A percentile compares a stretch with the other conserved stretches of the same genome.
These are phyloP conservation scores for Typhlichthys subterraneus DNA, from an alignment of 2,797 vertebrate genomes.

Conservation along the genomic window DNA sequence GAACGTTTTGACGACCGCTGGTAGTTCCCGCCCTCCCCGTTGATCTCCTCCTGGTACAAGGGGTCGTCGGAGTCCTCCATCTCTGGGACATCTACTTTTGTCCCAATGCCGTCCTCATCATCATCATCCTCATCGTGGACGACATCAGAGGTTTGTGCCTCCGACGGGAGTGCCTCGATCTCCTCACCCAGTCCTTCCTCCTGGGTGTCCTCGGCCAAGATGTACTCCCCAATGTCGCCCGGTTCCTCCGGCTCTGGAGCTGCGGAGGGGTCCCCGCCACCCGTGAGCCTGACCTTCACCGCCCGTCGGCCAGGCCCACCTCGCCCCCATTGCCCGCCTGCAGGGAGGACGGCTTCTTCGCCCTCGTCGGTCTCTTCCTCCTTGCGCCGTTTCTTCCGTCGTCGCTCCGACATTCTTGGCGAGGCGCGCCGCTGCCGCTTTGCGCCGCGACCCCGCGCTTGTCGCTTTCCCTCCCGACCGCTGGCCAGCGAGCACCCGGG, in stretches of 20 bases:
- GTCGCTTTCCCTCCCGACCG: too few relatives aligned
- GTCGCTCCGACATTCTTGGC: constrained; percentile 23
- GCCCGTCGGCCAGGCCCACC: constrained; percentile 47
- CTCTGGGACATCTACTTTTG: constrained; percentile 24
- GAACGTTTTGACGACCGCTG: constrained; percentile 36
- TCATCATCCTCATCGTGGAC: constrained; percentile 29
- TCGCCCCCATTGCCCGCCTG: constrained; percentile 62
- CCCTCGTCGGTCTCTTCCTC: neutral
- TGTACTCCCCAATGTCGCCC: constrained; percentile 5
- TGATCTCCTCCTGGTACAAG: constrained; percentile 43
- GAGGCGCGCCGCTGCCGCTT: constrained; percentile 13
- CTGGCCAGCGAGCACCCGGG: too few relatives aligned
- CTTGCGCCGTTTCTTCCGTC: neutral
- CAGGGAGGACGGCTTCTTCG: constrained; percentile 26
- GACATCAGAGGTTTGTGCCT: neutral
- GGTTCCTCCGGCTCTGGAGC: neutral
- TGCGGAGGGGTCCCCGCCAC: constrained; percentile 69
- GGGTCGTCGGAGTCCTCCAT: constrained; percentile 33
- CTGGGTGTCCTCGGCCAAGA: constrained; percentile 11
- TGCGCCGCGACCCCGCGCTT: too few relatives aligned
- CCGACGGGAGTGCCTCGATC: neutral
- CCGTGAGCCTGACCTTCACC: constrained; percentile 76
- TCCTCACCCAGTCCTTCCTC: constrained; percentile 14
- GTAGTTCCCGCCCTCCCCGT: constrained; percentile 36
- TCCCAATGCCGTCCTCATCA: constrained; percentile 26